phyloP scores from a whole-genome alignment of 2,113 vertebrate species.

The Lampris megalopsis region DNA sequence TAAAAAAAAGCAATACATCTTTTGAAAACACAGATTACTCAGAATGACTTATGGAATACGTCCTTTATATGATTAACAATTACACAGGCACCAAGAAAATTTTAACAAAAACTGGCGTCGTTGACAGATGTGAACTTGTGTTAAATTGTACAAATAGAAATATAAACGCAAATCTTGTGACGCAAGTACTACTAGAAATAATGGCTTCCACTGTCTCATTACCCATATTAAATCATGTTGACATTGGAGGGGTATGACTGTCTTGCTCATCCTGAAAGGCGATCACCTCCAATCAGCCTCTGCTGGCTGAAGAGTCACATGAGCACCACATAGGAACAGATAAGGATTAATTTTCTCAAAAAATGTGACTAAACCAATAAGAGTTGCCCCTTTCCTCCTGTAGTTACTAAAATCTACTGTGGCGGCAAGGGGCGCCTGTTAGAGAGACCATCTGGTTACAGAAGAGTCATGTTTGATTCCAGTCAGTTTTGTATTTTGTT shows the following conservation, averaged over 20 bases:
- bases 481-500: too few relatives aligned
- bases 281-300: too few relatives aligned
- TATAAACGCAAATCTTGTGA: constrained; percentile 63
- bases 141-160: constrained; percentile 54
- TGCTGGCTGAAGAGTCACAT: neutral
- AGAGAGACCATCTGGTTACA: too few relatives aligned
- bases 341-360: neutral
- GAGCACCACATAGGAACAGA: neutral
- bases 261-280: too few relatives aligned
- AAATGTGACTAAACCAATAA: too few relatives aligned
- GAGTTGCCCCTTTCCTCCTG: neutral
- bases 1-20: neutral
- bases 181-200: constrained; percentile 17
- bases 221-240: too few relatives aligned
- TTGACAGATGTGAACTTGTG: constrained; percentile 45
- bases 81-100: neutral
- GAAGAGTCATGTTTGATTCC: too few relatives aligned
- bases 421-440: too few relatives aligned
- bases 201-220: too few relatives aligned
- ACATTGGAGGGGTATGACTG: too few relatives aligned
- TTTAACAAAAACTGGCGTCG: neutral
- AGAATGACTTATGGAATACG: neutral
- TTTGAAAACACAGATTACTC: neutral
- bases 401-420: neutral
- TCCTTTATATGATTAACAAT: constrained; percentile 12